Evolutionary conservation across 2,888 invertebrate genomes (phyloP).

Genomic region (Morinoia aosen): DNA sequence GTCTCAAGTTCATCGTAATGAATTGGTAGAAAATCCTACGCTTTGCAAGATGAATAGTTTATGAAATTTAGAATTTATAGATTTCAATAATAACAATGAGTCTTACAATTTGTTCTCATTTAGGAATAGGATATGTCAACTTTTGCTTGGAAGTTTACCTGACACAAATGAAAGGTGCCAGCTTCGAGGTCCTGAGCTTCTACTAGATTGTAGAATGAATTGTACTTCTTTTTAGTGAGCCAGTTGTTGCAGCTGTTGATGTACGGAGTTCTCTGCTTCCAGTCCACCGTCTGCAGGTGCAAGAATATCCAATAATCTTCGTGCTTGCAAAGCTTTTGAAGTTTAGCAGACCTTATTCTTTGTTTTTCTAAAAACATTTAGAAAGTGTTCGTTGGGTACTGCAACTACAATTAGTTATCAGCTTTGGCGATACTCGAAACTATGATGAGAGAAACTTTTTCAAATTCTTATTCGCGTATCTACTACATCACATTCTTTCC

Average conservation of each 20-base stretch:
- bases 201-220: slow-evolving; percentile 90
- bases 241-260: slow-evolving; percentile 79
- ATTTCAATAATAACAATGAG: too few relatives aligned
- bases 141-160: slow-evolving; percentile 52
- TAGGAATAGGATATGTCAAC: neutral
- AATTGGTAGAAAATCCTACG: neutral
- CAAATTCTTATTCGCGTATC: neutral
- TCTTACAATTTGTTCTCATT: too few relatives aligned
- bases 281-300: neutral
- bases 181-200: slow-evolving; percentile 68
- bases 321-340: neutral
- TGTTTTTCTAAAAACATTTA: neutral
- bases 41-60: neutral
- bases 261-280: neutral
- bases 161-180: slow-evolving; percentile 61
- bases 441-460: neutral
- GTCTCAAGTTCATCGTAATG: too few relatives aligned
- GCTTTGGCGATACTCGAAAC: neutral
- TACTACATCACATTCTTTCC: neutral
- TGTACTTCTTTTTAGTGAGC: slow-evolving; percentile 85
- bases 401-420: neutral
- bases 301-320: neutral
- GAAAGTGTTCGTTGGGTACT: neutral
- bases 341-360: neutral
- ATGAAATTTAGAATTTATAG: too few relatives aligned